These are phyloP conservation scores for Serripes groenlandicus DNA, from an alignment of 2,888 invertebrate species.

Conservation along the genomic window DNA sequence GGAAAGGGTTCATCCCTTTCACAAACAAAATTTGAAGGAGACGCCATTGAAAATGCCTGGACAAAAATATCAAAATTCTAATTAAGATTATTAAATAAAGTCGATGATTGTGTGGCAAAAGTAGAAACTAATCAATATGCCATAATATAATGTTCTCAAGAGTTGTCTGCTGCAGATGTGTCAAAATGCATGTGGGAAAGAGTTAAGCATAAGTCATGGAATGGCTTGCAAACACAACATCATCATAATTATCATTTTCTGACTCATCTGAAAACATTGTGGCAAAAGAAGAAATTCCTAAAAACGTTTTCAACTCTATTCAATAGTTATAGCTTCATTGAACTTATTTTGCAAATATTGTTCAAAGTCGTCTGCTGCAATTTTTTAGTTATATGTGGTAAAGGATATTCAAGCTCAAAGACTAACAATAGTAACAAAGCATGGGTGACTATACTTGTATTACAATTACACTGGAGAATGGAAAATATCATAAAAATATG, in stretches of 20 bases:
- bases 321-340: too few species aligned
- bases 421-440: too few species aligned
- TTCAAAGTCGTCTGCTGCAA: too few species aligned
- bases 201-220: background rate
- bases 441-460: too few species aligned
- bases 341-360: too few species aligned
- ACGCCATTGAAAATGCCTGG: background rate
- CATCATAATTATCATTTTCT: too few species aligned
- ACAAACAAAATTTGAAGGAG: background rate
- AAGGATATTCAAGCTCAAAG: too few species aligned
- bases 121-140: background rate
- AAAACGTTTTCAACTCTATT: too few species aligned
- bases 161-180: background rate
- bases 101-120: background rate
- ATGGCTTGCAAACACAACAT: too few species aligned
- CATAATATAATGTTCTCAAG: background rate
- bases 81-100: background rate
- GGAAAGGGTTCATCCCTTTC: background rate
- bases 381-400: too few species aligned
- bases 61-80: background rate
- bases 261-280: background rate
- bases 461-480: too few species aligned
- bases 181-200: background rate
- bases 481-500: too few species aligned
- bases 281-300: background rate